Percentiles rank a stretch among this genome's conserved stretches.
Evolutionary conservation across 2,888 invertebrate genomes (phyloP).

Genomic region (Molorchus minor): DNA sequence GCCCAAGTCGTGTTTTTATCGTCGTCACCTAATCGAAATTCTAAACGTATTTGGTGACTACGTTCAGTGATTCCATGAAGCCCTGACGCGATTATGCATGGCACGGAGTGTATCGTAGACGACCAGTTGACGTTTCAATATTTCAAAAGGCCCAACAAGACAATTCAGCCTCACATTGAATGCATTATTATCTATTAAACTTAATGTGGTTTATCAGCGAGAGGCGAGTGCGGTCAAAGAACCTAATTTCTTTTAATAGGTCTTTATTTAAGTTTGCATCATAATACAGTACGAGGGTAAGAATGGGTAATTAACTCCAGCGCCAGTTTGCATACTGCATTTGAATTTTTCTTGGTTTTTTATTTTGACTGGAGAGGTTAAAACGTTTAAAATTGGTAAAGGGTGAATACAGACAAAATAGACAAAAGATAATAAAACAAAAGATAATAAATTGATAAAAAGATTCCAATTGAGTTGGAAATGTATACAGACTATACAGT

Average conservation of each 20-base stretch:
- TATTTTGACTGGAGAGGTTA: too few species aligned
- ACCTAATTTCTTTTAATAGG: conserved; percentile 36
- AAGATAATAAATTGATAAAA: too few species aligned
- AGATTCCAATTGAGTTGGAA: too few species aligned
- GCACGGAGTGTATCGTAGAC: conserved; percentile 17
- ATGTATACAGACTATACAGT: too few species aligned
- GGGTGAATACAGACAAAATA: too few species aligned
- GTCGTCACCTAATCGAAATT: conserved; percentile 26
- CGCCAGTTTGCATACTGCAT: too few species aligned
- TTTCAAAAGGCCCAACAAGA: conserved; percentile 38
- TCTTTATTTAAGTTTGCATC: conserved; percentile 30
- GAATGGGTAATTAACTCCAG: too few species aligned
- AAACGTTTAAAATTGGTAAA: too few species aligned
- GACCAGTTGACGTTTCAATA: conserved; percentile 27
- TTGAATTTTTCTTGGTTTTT: too few species aligned
- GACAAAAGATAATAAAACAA: too few species aligned
- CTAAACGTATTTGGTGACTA: conserved; percentile 14
- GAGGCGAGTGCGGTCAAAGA: conserved; percentile 40
- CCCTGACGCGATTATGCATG: conserved; percentile 10
- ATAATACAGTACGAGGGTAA: too few species aligned
- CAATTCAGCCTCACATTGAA: conserved; percentile 33
- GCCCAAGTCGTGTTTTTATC: not conserved
- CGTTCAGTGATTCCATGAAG: conserved; percentile 20
- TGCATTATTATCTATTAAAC: conserved; percentile 35
- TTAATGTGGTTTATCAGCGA: conserved; percentile 33